phyloP scores from a whole-genome alignment of 2,797 vertebrate species.

The Pseudochirops cupreus region DNA sequence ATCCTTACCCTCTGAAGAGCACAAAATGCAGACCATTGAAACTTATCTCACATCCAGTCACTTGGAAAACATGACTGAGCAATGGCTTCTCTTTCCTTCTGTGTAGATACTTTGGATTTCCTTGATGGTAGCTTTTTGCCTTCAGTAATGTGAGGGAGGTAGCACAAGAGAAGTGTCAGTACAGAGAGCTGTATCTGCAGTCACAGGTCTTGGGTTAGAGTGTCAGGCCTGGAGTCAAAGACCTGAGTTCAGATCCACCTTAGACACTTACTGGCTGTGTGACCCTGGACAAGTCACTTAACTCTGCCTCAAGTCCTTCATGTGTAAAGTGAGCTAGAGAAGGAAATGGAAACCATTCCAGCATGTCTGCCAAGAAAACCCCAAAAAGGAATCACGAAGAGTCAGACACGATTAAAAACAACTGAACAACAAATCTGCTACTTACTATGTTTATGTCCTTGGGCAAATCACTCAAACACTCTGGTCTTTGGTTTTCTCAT shows the following conservation, averaged over 20 bases:
- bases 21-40: not conserved
- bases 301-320: no score
- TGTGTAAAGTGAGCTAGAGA: no score
- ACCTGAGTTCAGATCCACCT: not conserved
- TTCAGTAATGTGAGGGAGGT: not conserved
- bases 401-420: no score
- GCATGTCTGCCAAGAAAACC: no score
- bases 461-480: no score
- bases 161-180: not conserved
- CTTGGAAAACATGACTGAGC: constrained; percentile 33
- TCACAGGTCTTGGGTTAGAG: not conserved
- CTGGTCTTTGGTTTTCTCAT: no score
- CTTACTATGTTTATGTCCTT: no score
- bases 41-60: not conserved
- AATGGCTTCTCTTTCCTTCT: not conserved
- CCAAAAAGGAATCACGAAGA: no score
- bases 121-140: not conserved
- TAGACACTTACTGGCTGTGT: not conserved
- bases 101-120: not conserved
- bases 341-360: no score
- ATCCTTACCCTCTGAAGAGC: not conserved
- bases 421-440: no score
- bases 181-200: not conserved
- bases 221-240: not conserved
- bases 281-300: no score